Conservation (phyloP, 2,888 invertebrate species). For the Eledona agricola region DNA sequence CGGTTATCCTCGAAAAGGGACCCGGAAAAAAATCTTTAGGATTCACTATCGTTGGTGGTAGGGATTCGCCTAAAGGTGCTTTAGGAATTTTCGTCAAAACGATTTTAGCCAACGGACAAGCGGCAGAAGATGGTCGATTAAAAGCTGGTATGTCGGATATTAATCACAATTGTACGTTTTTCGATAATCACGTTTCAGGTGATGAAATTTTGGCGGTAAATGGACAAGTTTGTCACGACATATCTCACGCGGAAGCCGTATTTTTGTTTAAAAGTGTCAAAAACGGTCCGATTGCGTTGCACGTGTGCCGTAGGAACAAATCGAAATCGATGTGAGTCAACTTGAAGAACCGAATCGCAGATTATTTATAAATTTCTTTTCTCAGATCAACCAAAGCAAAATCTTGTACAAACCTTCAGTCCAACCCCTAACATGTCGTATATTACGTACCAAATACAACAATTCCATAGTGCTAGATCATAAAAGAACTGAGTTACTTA, state of each 20-base stretch:
- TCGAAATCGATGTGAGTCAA: constrained; percentile 51
- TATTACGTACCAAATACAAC: constrained; percentile 10
- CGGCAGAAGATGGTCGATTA: constrained; percentile 83
- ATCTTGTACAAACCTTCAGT: constrained; percentile 76
- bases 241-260: constrained; percentile 83
- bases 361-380: constrained; percentile 48
- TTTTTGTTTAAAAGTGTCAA: constrained; percentile 82
- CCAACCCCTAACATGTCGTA: constrained; percentile 34
- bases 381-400: constrained; percentile 76
- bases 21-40: constrained; percentile 84
- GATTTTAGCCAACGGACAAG: constrained; percentile 83
- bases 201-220: constrained; percentile 86
- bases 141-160: constrained; percentile 75
- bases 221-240: constrained; percentile 80
- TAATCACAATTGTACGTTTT: neutral
- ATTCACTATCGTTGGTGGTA: constrained; percentile 90
- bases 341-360: constrained; percentile 4
- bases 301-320: constrained; percentile 69
- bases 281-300: constrained; percentile 78
- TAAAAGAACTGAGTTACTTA: constrained; percentile 31
- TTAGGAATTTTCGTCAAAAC: constrained; percentile 89
- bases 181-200: too few species aligned
- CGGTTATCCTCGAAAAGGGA: constrained; percentile 81
- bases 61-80: constrained; percentile 84
- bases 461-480: constrained; percentile 7